Conservation (phyloP, 1,140 invertebrate genomes). For the Rhyzopertha dominica region DNA sequence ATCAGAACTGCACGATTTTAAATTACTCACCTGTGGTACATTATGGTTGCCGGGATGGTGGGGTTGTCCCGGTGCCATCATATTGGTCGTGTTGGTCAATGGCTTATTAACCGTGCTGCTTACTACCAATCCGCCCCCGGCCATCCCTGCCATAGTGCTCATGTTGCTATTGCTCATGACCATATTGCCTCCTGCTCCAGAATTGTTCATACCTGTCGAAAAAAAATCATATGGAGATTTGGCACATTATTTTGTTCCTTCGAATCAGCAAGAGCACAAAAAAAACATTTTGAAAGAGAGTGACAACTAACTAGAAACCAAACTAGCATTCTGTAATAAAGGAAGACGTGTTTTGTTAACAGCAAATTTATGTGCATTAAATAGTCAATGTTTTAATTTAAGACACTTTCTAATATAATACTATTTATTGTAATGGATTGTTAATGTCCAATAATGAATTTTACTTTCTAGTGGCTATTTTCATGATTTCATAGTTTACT, state of each 20-base stretch:
- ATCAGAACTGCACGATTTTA: neutral
- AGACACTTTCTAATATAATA: too few species aligned
- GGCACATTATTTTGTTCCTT: conserved; percentile 4
- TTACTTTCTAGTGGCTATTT: too few species aligned
- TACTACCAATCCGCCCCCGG: conserved; percentile 56
- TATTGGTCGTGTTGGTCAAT: conserved; percentile 49
- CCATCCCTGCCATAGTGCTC: conserved; percentile 58
- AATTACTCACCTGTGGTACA: conserved; percentile 45
- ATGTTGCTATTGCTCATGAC: conserved; percentile 66
- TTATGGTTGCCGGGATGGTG: conserved; percentile 44
- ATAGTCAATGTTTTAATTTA: too few species aligned
- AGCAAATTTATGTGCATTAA: too few species aligned
- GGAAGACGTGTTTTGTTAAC: too few species aligned
- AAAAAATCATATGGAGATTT: conserved; percentile 17
- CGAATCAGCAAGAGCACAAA: neutral
- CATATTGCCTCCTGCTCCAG: conserved; percentile 58
- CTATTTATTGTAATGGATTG: too few species aligned
- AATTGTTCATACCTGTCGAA: conserved; percentile 61
- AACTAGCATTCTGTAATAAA: conserved; percentile 7
- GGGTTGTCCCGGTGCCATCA: conserved; percentile 42
- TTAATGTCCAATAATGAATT: too few species aligned
- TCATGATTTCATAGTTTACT: too few species aligned
- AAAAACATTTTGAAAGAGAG: neutral
- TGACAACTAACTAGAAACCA: conserved; percentile 8
- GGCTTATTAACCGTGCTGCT: conserved; percentile 65